These are phyloP conservation scores for Sminthopsis crassicaudata DNA, from an alignment of 2,113 vertebrate species.

Conservation along the genomic window DNA sequence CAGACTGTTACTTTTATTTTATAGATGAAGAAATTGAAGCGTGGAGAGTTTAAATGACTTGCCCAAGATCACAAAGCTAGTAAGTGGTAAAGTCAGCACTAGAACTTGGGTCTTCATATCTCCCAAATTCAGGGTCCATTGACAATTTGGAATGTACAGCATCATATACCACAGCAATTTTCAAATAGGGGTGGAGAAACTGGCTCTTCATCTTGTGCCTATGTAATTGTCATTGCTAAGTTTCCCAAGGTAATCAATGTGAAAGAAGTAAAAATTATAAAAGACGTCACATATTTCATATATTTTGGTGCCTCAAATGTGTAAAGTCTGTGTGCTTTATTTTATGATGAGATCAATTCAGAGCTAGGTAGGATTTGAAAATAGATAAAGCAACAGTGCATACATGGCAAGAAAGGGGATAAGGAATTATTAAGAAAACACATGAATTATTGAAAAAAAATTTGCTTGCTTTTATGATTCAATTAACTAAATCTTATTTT, in stretches of 20 bases:
- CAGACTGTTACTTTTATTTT: not conserved
- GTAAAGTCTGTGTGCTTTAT: constrained; percentile 16
- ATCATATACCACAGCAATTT: not conserved
- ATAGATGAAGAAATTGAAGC: not conserved
- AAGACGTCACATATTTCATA: constrained; percentile 37
- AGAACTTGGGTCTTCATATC: not conserved
- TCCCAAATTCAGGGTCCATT: not conserved
- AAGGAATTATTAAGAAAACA: constrained; percentile 55
- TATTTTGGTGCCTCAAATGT: constrained; percentile 65
- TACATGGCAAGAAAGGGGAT: constrained; percentile 58
- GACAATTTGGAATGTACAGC: not conserved
- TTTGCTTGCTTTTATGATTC: constrained; percentile 45
- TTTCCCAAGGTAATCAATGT: constrained; percentile 66
- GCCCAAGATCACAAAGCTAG: not conserved
- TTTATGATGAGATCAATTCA: not conserved
- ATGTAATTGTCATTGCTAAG: constrained; percentile 71
- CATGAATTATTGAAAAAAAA: constrained; percentile 39
- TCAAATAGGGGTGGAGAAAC: not conserved
- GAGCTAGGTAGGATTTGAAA: constrained; percentile 50
- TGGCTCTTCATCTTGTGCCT: constrained; percentile 36
- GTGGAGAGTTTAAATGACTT: not conserved
- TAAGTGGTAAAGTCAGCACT: not conserved
- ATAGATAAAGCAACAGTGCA: constrained; percentile 25
- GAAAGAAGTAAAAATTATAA: constrained; percentile 50
- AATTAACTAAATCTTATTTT: constrained; percentile 49